Evolutionary conservation across 2,888 invertebrate genomes (phyloP).

Genomic region (Plagodis pulveraria): DNA sequence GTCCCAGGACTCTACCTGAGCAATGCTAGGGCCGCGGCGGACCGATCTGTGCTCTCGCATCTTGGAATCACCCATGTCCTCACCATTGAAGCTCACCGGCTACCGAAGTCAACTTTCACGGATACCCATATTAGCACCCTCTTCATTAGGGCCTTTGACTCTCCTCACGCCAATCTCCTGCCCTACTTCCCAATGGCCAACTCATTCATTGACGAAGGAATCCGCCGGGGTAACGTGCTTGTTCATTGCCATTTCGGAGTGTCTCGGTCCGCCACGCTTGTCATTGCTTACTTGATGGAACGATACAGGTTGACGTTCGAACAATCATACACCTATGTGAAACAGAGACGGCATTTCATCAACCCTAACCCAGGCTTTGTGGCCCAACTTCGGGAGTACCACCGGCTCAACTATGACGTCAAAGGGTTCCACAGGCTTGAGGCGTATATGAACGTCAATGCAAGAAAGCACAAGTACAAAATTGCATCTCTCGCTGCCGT

Average conservation of each 20-base stretch:
- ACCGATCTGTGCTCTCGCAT: constrained; percentile 59
- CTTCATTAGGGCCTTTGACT: constrained; percentile 79
- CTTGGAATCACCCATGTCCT: constrained; percentile 79
- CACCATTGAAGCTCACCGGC: constrained; percentile 72
- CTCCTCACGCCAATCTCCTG: constrained; percentile 72
- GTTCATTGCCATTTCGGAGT: constrained; percentile 98
- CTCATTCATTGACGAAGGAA: constrained; percentile 81
- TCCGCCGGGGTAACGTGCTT: constrained; percentile 89
- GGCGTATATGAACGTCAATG: constrained; percentile 70
- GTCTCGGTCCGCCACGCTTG: constrained; percentile 96
- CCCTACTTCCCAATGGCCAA: constrained; percentile 81
- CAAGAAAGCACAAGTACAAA: constrained; percentile 70
- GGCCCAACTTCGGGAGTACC: constrained; percentile 92
- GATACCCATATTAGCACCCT: constrained; percentile 69
- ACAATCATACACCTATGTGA: constrained; percentile 95
- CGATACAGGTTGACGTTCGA: constrained; percentile 92
- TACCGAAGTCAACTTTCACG: constrained; percentile 68
- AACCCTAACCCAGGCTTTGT: constrained; percentile 98
- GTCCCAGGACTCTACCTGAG: constrained; percentile 69
- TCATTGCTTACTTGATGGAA: constrained; percentile 97
- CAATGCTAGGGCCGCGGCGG: constrained; percentile 74
- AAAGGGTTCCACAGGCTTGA: constrained; percentile 65
- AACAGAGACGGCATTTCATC: constrained; percentile 93
- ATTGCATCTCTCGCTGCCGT: constrained; percentile 71
- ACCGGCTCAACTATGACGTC: constrained; percentile 67